These are phyloP conservation scores for Eudasyphora cyanicolor DNA, from an alignment of 2,888 invertebrate species.

Conservation along the genomic window DNA sequence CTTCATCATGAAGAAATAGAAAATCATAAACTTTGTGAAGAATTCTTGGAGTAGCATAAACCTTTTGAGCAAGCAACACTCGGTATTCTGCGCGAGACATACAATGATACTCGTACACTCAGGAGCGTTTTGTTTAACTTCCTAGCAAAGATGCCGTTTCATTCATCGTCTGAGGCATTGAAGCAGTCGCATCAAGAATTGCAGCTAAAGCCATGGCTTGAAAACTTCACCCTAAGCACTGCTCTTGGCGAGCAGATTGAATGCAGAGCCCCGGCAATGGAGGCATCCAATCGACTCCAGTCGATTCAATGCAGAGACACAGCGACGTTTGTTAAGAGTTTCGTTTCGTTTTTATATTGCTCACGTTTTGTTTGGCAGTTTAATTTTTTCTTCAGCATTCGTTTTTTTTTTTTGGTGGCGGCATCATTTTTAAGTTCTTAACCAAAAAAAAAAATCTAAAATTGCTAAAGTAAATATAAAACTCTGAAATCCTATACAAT, in stretches of 20 bases:
- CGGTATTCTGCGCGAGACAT: background rate
- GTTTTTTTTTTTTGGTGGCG: slow-evolving; percentile 42
- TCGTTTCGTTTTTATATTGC: slow-evolving; percentile 51
- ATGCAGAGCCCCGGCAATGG: too few species aligned
- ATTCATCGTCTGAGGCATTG: background rate
- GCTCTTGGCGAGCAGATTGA: background rate
- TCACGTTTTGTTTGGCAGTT: slow-evolving; percentile 44
- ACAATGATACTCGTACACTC: background rate
- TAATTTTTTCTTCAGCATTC: background rate
- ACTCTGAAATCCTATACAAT: slow-evolving; percentile 51
- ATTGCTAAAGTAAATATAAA: slow-evolving; percentile 26
- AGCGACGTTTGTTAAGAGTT: background rate
- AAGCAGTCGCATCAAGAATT: background rate
- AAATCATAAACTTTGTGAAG: slow-evolving; percentile 5
- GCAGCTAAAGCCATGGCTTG: background rate
- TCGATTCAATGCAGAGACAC: background rate
- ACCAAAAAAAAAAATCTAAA: background rate
- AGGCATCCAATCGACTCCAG: background rate
- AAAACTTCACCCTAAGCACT: background rate
- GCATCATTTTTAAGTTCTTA: slow-evolving; percentile 39
- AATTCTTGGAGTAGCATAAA: background rate
- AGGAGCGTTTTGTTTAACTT: too few species aligned
- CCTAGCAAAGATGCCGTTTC: background rate
- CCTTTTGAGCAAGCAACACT: background rate
- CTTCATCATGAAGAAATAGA: background rate